Evolutionary conservation across 1,140 invertebrate species (phyloP).

Genomic region (Zaprionus tsacasi): DNA sequence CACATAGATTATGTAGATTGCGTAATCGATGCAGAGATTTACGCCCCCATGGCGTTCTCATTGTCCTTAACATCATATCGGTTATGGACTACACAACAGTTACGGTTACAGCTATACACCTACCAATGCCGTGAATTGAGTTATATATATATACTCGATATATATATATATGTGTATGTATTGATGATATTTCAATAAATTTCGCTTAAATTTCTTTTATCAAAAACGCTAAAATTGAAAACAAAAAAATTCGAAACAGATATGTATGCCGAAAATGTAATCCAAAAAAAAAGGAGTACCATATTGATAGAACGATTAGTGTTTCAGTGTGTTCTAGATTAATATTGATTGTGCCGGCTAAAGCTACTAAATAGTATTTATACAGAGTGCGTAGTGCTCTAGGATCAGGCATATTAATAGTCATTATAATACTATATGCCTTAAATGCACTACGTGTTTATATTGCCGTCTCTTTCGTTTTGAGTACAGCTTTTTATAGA

Average conservation of each 20-base stretch:
- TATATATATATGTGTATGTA: background rate
- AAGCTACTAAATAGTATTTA: background rate
- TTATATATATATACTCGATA: background rate
- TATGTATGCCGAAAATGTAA: conserved; percentile 15
- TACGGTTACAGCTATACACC: no score
- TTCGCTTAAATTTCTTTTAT: conserved; percentile 21
- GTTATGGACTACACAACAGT: background rate
- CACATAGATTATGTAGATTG: background rate
- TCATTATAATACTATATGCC: background rate
- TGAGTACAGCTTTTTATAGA: background rate
- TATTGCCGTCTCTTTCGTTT: background rate
- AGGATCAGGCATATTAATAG: background rate
- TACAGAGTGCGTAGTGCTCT: background rate
- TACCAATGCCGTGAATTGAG: background rate
- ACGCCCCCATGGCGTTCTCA: background rate
- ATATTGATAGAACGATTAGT: conserved; percentile 1
- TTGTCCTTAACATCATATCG: background rate
- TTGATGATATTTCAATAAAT: background rate
- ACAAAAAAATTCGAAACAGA: conserved; percentile 11
- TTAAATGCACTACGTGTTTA: background rate
- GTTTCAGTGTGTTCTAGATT: conserved; percentile 11
- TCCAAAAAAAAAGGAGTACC: background rate
- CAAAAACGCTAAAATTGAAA: conserved; percentile 15
- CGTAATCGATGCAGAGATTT: background rate
- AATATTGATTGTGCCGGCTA: background rate